These are phyloP conservation scores for Ictalurus punctatus DNA, from an alignment of 2,113 vertebrate species.

Conservation along the genomic window DNA sequence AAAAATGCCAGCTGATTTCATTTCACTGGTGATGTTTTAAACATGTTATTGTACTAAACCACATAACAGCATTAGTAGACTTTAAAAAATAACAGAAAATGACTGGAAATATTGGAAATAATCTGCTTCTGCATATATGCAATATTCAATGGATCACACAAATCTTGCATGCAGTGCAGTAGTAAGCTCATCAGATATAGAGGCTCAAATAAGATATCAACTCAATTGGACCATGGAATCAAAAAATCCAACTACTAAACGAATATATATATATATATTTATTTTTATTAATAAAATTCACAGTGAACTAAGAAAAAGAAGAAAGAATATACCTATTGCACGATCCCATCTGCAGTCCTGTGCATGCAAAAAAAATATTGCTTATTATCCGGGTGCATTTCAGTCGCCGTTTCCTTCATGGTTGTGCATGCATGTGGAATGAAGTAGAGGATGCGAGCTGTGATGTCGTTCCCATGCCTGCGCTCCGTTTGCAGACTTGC, in stretches of 20 bases:
- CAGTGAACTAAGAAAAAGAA: conserved; percentile 6
- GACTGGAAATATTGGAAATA: neutral
- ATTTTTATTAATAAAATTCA: neutral
- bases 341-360: conserved; percentile 45
- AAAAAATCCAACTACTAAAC: neutral
- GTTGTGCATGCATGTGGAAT: conserved; percentile 5
- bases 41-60: neutral
- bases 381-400: conserved; percentile 16
- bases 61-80: neutral
- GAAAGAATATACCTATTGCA: conserved; percentile 50
- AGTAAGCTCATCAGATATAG: neutral
- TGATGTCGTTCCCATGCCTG: conserved; percentile 12
- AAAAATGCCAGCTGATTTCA: neutral
- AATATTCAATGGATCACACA: neutral
- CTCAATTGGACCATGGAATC: neutral
- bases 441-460: conserved; percentile 8
- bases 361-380: neutral
- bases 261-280: neutral
- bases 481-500: conserved; percentile 26
- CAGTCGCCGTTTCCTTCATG: neutral
- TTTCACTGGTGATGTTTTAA: neutral
- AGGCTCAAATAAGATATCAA: neutral
- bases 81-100: neutral
- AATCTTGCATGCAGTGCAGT: neutral
- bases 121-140: neutral